Percentiles rank a stretch among this genome's conserved stretches.
phyloP scores from a whole-genome alignment of 2,113 vertebrate species.

The Scatophagus argus region DNA sequence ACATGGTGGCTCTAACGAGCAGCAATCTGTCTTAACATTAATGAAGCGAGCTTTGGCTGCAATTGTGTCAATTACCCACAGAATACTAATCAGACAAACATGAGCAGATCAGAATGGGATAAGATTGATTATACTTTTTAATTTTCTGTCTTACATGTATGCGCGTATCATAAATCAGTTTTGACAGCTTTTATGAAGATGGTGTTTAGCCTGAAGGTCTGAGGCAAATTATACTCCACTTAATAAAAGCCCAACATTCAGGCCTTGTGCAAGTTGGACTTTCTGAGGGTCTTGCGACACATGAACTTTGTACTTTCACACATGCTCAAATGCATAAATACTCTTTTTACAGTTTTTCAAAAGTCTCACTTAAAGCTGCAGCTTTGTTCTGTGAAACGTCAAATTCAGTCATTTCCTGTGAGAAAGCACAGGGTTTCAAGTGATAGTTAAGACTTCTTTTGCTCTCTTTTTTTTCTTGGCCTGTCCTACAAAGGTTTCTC shows the following conservation, averaged over 20 bases:
- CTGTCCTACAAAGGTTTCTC: constrained; percentile 60
- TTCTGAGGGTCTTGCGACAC: constrained; percentile 31
- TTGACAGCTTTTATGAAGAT: constrained; percentile 39
- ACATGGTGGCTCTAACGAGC: constrained; percentile 77
- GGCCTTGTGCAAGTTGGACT: constrained; percentile 25
- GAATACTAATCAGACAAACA: constrained; percentile 71
- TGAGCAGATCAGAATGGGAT: constrained; percentile 50
- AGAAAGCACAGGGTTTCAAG: constrained; percentile 44
- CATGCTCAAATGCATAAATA: constrained; percentile 10
- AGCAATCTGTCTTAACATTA: constrained; percentile 62
- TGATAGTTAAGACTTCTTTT: constrained; percentile 52
- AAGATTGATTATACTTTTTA: constrained; percentile 62
- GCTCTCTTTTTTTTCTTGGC: constrained; percentile 53
- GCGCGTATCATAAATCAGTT: constrained; percentile 63
- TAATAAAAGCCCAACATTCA: constrained; percentile 42
- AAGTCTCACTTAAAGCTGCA: constrained; percentile 10
- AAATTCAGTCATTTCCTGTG: constrained; percentile 35
- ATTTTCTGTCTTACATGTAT: constrained; percentile 38
- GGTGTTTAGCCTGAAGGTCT: constrained; percentile 47
- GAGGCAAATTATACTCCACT: constrained; percentile 46
- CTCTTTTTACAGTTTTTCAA: not conserved
- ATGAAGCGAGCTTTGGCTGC: constrained; percentile 63
- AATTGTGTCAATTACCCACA: constrained; percentile 66
- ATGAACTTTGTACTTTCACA: constrained; percentile 15
- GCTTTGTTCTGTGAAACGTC: constrained; percentile 41